Evolutionary conservation across 2,797 vertebrate species (phyloP).

Genomic region (Fratercula arctica): DNA sequence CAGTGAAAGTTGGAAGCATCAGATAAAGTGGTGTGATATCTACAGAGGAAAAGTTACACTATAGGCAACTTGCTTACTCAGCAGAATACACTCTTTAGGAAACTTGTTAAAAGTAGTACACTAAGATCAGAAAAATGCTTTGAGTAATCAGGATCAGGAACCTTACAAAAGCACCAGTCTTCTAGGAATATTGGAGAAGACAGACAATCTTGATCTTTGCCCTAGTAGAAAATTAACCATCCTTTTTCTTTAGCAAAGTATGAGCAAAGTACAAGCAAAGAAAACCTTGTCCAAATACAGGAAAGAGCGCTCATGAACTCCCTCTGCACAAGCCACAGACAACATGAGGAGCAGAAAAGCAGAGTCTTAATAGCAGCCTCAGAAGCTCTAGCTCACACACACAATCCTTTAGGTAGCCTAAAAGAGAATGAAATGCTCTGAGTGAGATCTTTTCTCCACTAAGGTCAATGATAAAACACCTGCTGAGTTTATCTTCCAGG

Average conservation of each 20-base stretch:
- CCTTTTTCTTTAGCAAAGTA: background rate
- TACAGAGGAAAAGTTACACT: background rate
- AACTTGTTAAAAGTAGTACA: background rate
- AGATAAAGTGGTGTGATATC: background rate
- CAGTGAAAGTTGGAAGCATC: background rate
- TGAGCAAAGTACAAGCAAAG: background rate
- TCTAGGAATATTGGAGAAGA: background rate
- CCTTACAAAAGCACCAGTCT: background rate
- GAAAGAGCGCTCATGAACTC: background rate
- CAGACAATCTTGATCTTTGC: background rate
- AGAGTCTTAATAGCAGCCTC: background rate
- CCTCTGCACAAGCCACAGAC: background rate
- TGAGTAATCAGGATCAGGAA: background rate
- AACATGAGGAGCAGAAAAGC: background rate
- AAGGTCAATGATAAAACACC: background rate
- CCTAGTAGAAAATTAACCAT: background rate
- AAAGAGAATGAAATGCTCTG: background rate
- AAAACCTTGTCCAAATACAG: background rate
- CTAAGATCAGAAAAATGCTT: background rate
- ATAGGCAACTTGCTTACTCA: background rate
- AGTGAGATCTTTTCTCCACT: background rate
- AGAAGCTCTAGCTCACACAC: background rate
- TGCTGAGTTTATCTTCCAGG: background rate
- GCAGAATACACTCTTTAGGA: background rate
- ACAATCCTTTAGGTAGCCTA: background rate